Percentiles rank a stretch among this genome's conserved stretches.
Conservation (phyloP, 2,113 vertebrate species). For the Microcebus jonahi region DNA sequence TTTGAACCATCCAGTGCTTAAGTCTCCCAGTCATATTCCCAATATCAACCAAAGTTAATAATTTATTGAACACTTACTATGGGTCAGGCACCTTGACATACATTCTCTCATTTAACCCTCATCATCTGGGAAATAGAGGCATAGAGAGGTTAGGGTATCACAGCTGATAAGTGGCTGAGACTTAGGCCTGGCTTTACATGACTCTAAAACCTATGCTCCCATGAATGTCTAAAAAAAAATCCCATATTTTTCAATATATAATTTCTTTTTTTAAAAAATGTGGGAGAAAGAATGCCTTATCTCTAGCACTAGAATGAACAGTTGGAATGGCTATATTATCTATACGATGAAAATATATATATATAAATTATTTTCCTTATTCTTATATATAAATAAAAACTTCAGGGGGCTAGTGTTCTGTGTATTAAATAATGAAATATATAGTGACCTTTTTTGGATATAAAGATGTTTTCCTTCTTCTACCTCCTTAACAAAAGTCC, state of each 20-base stretch:
- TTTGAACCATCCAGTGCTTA: not conserved
- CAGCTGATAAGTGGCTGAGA: not conserved
- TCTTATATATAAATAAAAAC: not conserved
- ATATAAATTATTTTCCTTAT: not conserved
- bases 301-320: not conserved
- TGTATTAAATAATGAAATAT: not conserved
- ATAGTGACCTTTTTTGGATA: not conserved
- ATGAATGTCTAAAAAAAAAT: not conserved
- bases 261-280: not conserved
- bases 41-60: not conserved
- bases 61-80: not conserved
- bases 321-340: not conserved
- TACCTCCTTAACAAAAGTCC: not conserved
- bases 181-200: not conserved
- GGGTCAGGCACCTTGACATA: not conserved
- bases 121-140: not conserved
- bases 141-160: not conserved
- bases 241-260: not conserved
- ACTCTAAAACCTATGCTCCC: not conserved
- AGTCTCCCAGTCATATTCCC: too few relatives aligned
- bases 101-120: not conserved
- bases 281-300: not conserved
- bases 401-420: not conserved
- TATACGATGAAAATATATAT: not conserved
- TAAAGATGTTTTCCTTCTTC: not conserved